Base-by-base conservation (phyloP, 2,888 invertebrate genomes). In the Pyrgus malvae region DNA sequence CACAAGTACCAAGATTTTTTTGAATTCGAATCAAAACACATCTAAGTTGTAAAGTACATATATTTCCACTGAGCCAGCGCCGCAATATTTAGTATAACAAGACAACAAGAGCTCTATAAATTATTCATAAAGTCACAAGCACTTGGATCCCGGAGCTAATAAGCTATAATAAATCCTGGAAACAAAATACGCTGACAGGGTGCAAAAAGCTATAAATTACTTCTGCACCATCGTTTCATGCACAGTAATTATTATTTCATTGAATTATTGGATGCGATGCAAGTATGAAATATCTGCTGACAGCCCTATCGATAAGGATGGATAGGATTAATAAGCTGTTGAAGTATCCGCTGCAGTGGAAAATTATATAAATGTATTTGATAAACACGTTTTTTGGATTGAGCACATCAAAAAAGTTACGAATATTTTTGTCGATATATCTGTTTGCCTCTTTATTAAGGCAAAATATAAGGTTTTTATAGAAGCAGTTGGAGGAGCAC, bases 191-290 rank as follows among this genome's bases (percentile, higher is more conserved):
- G 54, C 42, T 46, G 46, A 57, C 49, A 45, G 40, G 46, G 55
- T 41, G 40, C 51, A 38, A 56, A 56, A 46, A 48, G 56, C 56
- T 19, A 60, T 62, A 59, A 62, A 62, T 62, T 59, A 60, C 41
- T 54, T 40, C 48, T 54, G 58, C 60, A 38, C 44, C 48, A 59
- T 50, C 51, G 58, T 48, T 44, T 50, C 49, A 56, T 60, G 56
- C 57, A 58, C 55, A 57, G 49, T 60, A 61, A 61, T 63, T 61
- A 61, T 61, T 61, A 61, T 63, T 63, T 58, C 56, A 63, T 58
- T 59, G 58, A 61, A 57, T 61, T 56, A 63, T 63, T 56, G 55
- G 57, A 57, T 17, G 11, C 23, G 49, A 54, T 57, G 53, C 45
- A 41, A 57, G 48, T 57, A 46, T 58, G 41, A 50, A 57, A 56